A percentile compares a stretch with the other conserved stretches of the same genome.
Conservation (phyloP, 2,797 vertebrate genomes). For the Onychomys arenicola region DNA sequence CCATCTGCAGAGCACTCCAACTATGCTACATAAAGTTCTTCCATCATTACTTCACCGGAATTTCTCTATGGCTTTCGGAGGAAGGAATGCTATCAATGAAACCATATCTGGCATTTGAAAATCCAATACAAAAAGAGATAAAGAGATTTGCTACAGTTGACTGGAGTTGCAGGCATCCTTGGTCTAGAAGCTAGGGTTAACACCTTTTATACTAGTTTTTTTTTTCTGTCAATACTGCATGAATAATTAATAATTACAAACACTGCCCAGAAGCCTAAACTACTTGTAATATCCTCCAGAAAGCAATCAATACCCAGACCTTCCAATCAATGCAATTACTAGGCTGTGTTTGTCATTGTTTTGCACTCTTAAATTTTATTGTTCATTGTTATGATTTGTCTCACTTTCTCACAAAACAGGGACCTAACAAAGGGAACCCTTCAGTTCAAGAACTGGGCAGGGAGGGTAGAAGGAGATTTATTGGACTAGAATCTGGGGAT, state of each 20-base stretch:
- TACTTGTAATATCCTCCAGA: background rate
- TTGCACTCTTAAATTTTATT: background rate
- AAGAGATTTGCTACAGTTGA: background rate
- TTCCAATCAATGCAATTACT: background rate
- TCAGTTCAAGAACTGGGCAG: background rate
- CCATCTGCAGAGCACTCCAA: fast-evolving
- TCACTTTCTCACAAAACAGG: background rate
- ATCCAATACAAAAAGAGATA: background rate
- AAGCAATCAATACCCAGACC: background rate
- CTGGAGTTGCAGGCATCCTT: background rate
- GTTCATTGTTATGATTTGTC: conserved; percentile 18
- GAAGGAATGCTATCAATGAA: background rate
- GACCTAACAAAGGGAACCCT: background rate
- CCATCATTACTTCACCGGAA: background rate
- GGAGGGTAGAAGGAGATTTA: background rate
- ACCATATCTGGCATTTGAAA: background rate
- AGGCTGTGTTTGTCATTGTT: background rate
- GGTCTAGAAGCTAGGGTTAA: background rate
- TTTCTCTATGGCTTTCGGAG: background rate
- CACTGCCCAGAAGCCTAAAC: background rate
- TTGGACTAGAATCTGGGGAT: background rate
- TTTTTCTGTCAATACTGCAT: background rate
- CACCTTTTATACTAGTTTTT: background rate
- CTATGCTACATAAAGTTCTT: background rate
- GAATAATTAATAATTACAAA: background rate